Evolutionary conservation across 2,888 invertebrate genomes (phyloP).

Genomic region (Heliconius cydno): DNA sequence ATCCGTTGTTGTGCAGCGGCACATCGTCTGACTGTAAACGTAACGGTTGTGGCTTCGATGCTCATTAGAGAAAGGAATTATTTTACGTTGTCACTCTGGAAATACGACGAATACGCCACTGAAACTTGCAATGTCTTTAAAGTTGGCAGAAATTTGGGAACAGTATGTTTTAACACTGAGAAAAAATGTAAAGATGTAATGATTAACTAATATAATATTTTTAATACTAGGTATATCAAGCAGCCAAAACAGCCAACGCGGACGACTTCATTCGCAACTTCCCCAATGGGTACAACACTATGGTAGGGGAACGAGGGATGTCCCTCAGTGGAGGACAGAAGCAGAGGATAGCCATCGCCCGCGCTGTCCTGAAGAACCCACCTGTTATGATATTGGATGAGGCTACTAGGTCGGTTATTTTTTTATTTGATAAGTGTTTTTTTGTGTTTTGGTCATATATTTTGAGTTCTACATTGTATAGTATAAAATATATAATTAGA

Average conservation of each 20-base stretch:
- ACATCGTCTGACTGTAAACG: too few species aligned
- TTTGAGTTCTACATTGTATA: too few species aligned
- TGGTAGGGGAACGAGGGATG: constrained; percentile 94
- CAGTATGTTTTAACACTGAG: too few species aligned
- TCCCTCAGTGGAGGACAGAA: constrained; percentile 98
- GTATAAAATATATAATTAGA: neutral
- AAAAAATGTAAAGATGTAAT: too few species aligned
- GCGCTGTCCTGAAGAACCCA: constrained; percentile 96
- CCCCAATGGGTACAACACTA: constrained; percentile 92
- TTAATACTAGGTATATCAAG: constrained; percentile 85
- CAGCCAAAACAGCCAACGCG: constrained; percentile 94
- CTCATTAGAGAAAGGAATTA: too few species aligned
- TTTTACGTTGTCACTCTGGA: too few species aligned
- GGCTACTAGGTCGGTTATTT: constrained; percentile 90
- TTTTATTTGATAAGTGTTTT: neutral
- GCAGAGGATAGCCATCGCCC: constrained; percentile 96
- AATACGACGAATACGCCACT: too few species aligned
- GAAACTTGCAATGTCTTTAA: too few species aligned
- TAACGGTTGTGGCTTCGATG: too few species aligned
- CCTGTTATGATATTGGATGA: constrained; percentile 95
- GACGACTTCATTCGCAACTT: constrained; percentile 93
- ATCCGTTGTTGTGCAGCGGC: too few species aligned
- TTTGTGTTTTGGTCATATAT: neutral
- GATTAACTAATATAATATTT: too few species aligned
- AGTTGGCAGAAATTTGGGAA: too few species aligned